A percentile compares a stretch with the other conserved stretches of the same genome.
Evolutionary conservation across 92 coral and sea anemone genomes (phyloP).

Genomic region (Porites divaricata): DNA sequence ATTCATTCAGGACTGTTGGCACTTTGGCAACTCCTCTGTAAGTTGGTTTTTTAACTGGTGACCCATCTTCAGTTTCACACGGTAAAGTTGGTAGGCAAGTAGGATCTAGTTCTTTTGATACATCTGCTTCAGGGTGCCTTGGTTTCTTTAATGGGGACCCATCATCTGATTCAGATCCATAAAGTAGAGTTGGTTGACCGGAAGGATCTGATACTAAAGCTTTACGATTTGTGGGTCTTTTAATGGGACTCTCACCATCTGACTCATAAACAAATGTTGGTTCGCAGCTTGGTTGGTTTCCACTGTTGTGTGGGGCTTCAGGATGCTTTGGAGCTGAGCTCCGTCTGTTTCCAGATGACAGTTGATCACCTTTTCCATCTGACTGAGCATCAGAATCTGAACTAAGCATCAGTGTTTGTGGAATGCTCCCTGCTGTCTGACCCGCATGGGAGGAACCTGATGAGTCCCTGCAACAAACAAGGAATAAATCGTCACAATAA

Average conservation of each 20-base stretch:
- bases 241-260: slow-evolving; percentile 36
- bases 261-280: slow-evolving; percentile 55
- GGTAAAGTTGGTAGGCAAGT: slow-evolving; percentile 41
- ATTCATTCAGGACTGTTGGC: slow-evolving; percentile 29
- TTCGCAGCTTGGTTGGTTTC: slow-evolving; percentile 24
- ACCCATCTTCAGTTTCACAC: slow-evolving; percentile 44
- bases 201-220: slow-evolving; percentile 8
- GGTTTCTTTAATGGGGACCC: slow-evolving; percentile 42
- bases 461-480: slow-evolving; percentile 23
- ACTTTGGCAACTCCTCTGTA: background rate
- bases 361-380: slow-evolving; percentile 15
- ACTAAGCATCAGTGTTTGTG: slow-evolving; percentile 37
- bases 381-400: slow-evolving; percentile 37
- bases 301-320: slow-evolving; percentile 1
- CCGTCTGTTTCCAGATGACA: background rate
- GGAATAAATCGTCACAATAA: too few species aligned
- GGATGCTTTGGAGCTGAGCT: slow-evolving; percentile 8
- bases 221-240: slow-evolving; percentile 38
- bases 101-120: background rate
- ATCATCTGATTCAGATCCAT: slow-evolving; percentile 46
- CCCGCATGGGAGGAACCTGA: slow-evolving; percentile 24
- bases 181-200: slow-evolving; percentile 40
- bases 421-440: slow-evolving; percentile 16
- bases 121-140: slow-evolving; percentile 27
- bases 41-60: slow-evolving; percentile 27